phyloP scores from a whole-genome alignment of 1,140 invertebrate genomes.

The Drosophila ohnishii region DNA sequence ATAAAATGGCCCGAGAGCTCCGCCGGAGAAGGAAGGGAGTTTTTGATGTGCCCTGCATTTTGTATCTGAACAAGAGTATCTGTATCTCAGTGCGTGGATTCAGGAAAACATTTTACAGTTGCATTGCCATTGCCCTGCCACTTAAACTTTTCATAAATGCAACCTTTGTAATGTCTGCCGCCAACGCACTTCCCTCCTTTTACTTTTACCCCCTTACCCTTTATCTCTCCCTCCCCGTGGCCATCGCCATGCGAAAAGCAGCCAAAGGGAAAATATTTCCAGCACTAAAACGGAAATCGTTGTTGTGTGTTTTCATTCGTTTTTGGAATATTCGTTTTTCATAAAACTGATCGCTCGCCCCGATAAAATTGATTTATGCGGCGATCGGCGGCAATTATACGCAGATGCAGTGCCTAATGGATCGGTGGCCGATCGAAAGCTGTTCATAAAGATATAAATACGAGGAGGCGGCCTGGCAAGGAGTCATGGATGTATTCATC shows the following conservation, averaged over 20 bases:
- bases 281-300: constrained; percentile 72
- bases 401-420: constrained; percentile 80
- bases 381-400: constrained; percentile 79
- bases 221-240: background rate
- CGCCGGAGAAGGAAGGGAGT: constrained; percentile 17
- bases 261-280: constrained; percentile 60
- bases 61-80: constrained; percentile 36
- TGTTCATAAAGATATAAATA: constrained; percentile 49
- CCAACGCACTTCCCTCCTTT: constrained; percentile 35
- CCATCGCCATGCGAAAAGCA: constrained; percentile 62
- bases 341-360: constrained; percentile 77
- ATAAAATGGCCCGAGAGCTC: constrained; percentile 49
- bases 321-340: constrained; percentile 54
- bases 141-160: constrained; percentile 81
- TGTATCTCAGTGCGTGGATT: constrained; percentile 47
- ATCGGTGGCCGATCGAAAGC: constrained; percentile 60
- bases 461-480: constrained; percentile 15
- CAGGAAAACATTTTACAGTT: constrained; percentile 77
- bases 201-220: background rate
- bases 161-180: constrained; percentile 75
- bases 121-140: constrained; percentile 62
- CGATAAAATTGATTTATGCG: constrained; percentile 82
- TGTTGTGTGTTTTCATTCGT: constrained; percentile 59
- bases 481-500: constrained; percentile 3
- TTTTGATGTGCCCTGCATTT: constrained; percentile 28